These are phyloP conservation scores for Aradus depressus DNA, from an alignment of 2,888 invertebrate species.

Conservation along the genomic window DNA sequence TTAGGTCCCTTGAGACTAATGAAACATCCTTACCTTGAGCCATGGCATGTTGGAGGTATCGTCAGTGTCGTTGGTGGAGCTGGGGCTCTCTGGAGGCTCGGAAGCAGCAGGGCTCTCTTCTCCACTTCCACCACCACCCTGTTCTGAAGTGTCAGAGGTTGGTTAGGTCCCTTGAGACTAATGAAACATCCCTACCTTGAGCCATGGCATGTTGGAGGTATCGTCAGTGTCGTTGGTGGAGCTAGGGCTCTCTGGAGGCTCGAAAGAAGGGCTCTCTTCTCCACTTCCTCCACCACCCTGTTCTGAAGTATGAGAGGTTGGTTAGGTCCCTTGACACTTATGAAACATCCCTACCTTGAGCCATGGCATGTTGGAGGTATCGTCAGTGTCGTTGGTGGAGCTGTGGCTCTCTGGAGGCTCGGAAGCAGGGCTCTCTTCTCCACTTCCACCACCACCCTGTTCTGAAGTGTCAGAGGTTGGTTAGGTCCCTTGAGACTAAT, in stretches of 20 bases:
- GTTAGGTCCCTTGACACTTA: not conserved
- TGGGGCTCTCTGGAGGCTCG: slow-evolving; percentile 85
- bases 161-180: too few species aligned
- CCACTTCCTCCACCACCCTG: slow-evolving; percentile 45
- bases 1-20: too few species aligned
- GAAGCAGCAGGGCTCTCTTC: slow-evolving; percentile 65
- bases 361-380: slow-evolving; percentile 88
- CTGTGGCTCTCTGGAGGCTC: slow-evolving; percentile 87
- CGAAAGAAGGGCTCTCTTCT: slow-evolving; percentile 63
- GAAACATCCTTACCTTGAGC: slow-evolving; percentile 82
- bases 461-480: slow-evolving; percentile 90
- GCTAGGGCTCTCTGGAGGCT: slow-evolving; percentile 82
- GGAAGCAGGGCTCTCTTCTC: slow-evolving; percentile 66
- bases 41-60: slow-evolving; percentile 87
- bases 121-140: slow-evolving; percentile 48
- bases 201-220: slow-evolving; percentile 85
- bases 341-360: slow-evolving; percentile 51
- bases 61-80: slow-evolving; percentile 80
- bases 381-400: slow-evolving; percentile 83
- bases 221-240: slow-evolving; percentile 88
- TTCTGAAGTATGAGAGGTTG: slow-evolving; percentile 87
- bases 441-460: slow-evolving; percentile 44
- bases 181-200: too few species aligned
- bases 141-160: slow-evolving; percentile 84
- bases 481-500: too few species aligned